Percentiles rank a stretch among this genome's conserved stretches.
Conservation (phyloP, 2,113 vertebrate genomes). For the cattle (Bos taurus) region DNA sequence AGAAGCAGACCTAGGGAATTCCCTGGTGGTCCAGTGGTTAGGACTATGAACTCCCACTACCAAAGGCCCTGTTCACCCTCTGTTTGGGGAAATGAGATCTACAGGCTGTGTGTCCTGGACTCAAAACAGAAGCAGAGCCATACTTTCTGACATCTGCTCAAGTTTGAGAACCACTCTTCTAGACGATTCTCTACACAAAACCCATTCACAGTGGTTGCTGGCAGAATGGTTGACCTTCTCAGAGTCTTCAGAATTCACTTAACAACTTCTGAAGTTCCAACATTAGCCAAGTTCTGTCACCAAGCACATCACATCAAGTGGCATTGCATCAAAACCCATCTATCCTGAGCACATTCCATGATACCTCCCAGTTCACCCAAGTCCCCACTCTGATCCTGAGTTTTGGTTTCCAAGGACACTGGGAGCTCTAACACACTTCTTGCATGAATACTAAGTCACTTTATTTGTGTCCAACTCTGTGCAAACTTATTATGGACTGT, state of each 20-base stretch:
- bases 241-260: not conserved
- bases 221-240: fast-evolving
- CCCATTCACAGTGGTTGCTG: not conserved
- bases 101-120: not conserved
- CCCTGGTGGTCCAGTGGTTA: not conserved
- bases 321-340: not conserved
- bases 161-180: not conserved
- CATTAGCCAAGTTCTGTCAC: not conserved
- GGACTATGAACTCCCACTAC: not conserved
- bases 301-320: not conserved
- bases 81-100: not conserved
- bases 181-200: not conserved
- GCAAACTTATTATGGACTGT: not conserved
- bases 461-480: not conserved
- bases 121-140: not conserved
- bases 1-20: not conserved
- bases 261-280: not conserved
- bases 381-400: not conserved
- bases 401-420: no score
- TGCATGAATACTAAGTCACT: not conserved
- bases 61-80: not conserved
- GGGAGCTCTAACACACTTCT: not conserved
- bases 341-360: not conserved
- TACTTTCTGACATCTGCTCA: not conserved
- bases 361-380: not conserved